Percentiles rank a stretch among this genome's conserved stretches.
These are phyloP conservation scores for Nomada ruficornis DNA, from an alignment of 2,888 invertebrate genomes.

Conservation along the genomic window DNA sequence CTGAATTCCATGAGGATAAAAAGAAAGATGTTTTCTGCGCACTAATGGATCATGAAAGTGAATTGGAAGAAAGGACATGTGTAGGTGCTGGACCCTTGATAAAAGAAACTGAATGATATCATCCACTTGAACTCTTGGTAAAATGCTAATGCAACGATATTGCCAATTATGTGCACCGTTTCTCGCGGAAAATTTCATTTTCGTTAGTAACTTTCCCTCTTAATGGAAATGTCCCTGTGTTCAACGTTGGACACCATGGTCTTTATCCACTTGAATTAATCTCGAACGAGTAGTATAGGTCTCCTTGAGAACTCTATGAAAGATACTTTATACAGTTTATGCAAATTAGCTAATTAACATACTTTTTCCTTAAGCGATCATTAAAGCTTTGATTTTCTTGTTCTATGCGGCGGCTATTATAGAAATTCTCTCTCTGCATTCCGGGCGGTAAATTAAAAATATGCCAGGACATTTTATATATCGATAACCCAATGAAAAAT, in stretches of 20 bases:
- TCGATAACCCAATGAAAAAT: background rate
- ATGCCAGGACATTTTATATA: background rate
- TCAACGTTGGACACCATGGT: background rate
- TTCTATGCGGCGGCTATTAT: too few relatives aligned
- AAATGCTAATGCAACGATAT: constrained; percentile 56
- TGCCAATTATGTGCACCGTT: constrained; percentile 52
- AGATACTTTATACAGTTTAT: background rate
- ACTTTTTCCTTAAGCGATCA: too few relatives aligned
- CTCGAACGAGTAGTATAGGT: background rate
- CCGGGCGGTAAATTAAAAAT: too few relatives aligned
- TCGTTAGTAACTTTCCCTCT: background rate
- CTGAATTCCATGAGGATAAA: background rate
- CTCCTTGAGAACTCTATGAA: background rate
- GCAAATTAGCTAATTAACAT: background rate
- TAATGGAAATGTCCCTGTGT: background rate
- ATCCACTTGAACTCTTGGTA: constrained; percentile 20
- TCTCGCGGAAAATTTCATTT: constrained; percentile 16
- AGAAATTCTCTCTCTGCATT: too few relatives aligned
- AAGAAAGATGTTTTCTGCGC: constrained; percentile 47
- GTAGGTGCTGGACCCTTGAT: constrained; percentile 12
- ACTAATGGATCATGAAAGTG: constrained; percentile 60
- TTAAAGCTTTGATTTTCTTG: too few relatives aligned
- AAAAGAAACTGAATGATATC: constrained; percentile 14
- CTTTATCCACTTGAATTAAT: background rate
- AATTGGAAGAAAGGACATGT: constrained; percentile 60